Base-by-base conservation (phyloP, 2,113 vertebrate species). In the Carassius auratus region DNA sequence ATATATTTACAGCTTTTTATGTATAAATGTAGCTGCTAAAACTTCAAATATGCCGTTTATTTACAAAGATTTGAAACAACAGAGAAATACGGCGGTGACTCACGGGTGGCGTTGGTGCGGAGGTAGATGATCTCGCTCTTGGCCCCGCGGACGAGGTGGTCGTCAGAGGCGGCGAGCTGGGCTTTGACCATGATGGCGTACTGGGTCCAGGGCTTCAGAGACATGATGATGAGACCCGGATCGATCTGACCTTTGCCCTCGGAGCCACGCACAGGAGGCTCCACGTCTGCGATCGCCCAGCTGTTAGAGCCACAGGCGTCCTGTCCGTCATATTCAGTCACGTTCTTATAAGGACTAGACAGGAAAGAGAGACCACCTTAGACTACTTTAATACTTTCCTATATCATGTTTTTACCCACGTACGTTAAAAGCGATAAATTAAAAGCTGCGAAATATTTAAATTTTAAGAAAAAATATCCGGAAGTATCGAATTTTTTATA, bases 171-270 rank as follows among this genome's bases (percentile, higher is more conserved):
- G 42, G 97, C 98, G 80, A 99, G 95, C 88, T 99, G 91, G 0
- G 98, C 97, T 92, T 98, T 99, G 13, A 99, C 97, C 85, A 99
- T 99, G 83, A 99, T 95, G 77, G 98, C 98, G 0, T 99, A 99
- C 81, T 99, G 97, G 0, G 97, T 99, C 97, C 97, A 99, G 2
- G 98, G 97, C 89, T 99, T 99, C 85, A 99, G 85, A 0, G 94
- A 91, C 8, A 95, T 91, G 90, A 99, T 96, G 14, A 99, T 93
- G 92, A 94, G 93, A 0, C 96, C 96, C 0, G 97, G 97, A 8
- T 97, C 94, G 0, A 83, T 82, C 21, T 92, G 92, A 0, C 15
- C 92, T 85, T 96, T 98, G 83, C 90, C 87, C 1, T 98, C 97
- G 0, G 93, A 90, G 1, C 93, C 86, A 4, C 97, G 95, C 0